A percentile compares a stretch with the other conserved stretches of the same genome.
These are phyloP conservation scores for Phylloscopus collybita DNA, from an alignment of 2,797 vertebrate genomes.

Conservation along the genomic window DNA sequence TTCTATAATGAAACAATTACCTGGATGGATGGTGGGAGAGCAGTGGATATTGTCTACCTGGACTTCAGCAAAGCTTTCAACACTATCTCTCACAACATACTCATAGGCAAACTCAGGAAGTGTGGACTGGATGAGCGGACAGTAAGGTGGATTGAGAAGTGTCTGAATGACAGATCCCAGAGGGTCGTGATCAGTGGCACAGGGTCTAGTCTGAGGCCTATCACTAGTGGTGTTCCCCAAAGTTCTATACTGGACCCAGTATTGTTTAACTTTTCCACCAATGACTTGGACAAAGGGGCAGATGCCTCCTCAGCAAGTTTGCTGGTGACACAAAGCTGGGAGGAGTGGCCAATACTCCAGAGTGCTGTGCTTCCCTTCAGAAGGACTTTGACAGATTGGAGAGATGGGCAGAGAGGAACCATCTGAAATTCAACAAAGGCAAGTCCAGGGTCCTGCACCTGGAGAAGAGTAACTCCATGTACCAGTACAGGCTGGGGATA, in stretches of 20 bases:
- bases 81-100: not conserved
- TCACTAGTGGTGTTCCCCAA: not conserved
- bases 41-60: not conserved
- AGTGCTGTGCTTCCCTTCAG: not conserved
- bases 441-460: not conserved
- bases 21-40: not conserved
- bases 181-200: not conserved
- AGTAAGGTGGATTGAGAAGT: not conserved
- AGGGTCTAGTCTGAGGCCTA: not conserved
- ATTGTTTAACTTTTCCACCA: not conserved
- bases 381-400: not conserved
- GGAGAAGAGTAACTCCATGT: not conserved
- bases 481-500: not conserved
- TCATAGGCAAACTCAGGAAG: not conserved
- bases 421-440: not conserved
- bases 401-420: not conserved
- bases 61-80: not conserved
- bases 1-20: not conserved
- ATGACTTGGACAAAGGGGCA: not conserved
- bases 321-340: not conserved
- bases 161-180: not conserved
- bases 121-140: not conserved
- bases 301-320: not conserved
- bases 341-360: not conserved
- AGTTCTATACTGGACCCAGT: not conserved